Percentiles rank a stretch among this genome's conserved stretches.
These are phyloP conservation scores for Philonicus albiceps DNA, from an alignment of 2,888 invertebrate species.

Conservation along the genomic window DNA sequence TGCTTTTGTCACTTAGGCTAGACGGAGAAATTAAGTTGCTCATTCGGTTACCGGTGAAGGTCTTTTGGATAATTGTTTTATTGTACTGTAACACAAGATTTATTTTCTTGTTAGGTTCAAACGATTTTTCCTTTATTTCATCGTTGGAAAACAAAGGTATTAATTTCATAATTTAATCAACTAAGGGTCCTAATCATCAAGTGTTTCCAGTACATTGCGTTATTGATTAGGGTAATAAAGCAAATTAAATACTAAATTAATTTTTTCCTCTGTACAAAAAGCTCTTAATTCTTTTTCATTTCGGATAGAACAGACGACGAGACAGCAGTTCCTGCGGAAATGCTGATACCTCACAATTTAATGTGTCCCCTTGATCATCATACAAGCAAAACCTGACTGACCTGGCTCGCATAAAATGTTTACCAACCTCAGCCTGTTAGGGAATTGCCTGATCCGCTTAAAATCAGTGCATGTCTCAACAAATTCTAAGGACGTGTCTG, in stretches of 20 bases:
- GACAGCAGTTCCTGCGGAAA: not conserved
- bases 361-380: not conserved
- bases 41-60: not conserved
- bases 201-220: not conserved
- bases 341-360: not conserved
- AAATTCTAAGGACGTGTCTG: conserved; percentile 11
- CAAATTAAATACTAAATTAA: not conserved
- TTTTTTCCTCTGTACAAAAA: not conserved
- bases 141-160: too few species aligned
- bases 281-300: not conserved
- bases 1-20: not conserved
- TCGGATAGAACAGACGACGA: not conserved
- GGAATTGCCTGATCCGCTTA: conserved; percentile 18
- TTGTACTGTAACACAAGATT: not conserved
- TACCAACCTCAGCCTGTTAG: not conserved
- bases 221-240: not conserved
- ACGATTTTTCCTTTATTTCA: too few species aligned
- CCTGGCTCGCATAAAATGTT: not conserved
- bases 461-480: conserved; percentile 33
- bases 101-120: too few species aligned
- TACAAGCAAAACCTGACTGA: not conserved
- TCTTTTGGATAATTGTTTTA: not conserved
- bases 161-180: too few species aligned
- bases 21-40: not conserved
- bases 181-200: too few species aligned